A percentile compares a stretch with the other conserved stretches of the same genome.
Conservation (phyloP, 2,888 invertebrate genomes). For the Lottia gigantea region DNA sequence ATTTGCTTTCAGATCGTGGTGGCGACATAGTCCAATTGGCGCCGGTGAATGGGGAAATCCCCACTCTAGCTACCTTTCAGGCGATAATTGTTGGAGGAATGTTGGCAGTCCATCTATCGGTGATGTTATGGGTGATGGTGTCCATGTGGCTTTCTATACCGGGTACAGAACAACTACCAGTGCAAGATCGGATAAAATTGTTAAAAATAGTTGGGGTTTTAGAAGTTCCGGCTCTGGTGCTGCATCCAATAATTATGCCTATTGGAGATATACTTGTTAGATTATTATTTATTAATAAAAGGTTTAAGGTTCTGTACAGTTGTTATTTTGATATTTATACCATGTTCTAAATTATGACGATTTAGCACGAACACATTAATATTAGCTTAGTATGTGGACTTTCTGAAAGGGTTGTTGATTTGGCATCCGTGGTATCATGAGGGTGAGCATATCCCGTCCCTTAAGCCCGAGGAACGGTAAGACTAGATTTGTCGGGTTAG, state of each 20-base stretch:
- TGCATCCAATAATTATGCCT: neutral
- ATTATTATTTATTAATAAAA: no score
- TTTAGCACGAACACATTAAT: no score
- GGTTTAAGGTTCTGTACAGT: no score
- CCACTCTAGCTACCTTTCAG: slow-evolving; percentile 16
- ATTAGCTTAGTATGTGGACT: no score
- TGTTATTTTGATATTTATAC: no score
- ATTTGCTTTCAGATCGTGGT: neutral
- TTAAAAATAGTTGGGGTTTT: slow-evolving; percentile 27
- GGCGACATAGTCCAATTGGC: slow-evolving; percentile 16
- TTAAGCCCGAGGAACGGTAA: no score
- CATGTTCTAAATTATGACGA: no score
- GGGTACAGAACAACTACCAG: slow-evolving; percentile 20
- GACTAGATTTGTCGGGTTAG: no score
- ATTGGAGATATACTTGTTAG: slow-evolving; percentile 15
- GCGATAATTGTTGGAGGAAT: slow-evolving; percentile 7
- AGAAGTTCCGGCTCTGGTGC: neutral
- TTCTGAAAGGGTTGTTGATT: no score
- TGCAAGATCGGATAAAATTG: slow-evolving; percentile 17
- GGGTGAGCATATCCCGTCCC: no score
- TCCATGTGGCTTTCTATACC: slow-evolving; percentile 26
- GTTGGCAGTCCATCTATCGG: slow-evolving; percentile 9
- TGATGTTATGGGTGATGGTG: slow-evolving; percentile 25
- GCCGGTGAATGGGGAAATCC: slow-evolving; percentile 30
- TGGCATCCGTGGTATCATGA: no score